phyloP scores from a whole-genome alignment of 37 sponge, comb jelly and placozoan species.

The Lycopodina hypogea region DNA sequence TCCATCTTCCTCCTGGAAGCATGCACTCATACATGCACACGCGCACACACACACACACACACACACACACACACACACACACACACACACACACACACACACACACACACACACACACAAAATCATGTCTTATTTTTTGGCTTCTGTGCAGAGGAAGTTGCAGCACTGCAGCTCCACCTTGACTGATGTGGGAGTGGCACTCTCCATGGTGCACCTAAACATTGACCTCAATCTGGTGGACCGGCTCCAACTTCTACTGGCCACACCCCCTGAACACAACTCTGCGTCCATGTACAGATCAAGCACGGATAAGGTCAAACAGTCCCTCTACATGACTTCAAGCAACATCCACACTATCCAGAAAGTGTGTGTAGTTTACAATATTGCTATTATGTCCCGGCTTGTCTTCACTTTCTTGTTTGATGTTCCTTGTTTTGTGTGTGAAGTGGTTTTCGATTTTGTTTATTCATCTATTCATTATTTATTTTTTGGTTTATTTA shows the following conservation, averaged over 20 bases:
- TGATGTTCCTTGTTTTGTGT: too few relatives aligned
- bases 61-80: constrained; percentile 12
- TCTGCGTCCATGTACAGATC: background rate
- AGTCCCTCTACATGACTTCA: constrained; percentile 52
- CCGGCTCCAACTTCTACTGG: constrained; percentile 38
- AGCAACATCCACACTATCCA: constrained; percentile 42
- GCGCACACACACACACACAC: background rate
- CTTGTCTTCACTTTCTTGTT: too few relatives aligned
- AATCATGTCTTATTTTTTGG: too few relatives aligned
- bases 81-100: background rate
- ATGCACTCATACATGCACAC: background rate
- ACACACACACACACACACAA: background rate
- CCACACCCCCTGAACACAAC: background rate
- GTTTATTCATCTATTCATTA: background rate
- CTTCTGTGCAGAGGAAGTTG: background rate
- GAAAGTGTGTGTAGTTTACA: too few relatives aligned
- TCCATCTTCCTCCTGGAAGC: background rate
- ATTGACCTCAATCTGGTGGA: constrained; percentile 49
- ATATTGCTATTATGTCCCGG: too few relatives aligned
- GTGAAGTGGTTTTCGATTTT: background rate
- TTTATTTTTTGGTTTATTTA: too few relatives aligned
- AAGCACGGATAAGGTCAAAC: constrained; percentile 20
- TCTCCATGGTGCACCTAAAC: constrained; percentile 25
- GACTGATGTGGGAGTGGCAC: constrained; percentile 14
- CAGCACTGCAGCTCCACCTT: background rate